Base-by-base conservation (phyloP, 1,140 invertebrate species). In the Drosophila lini region DNA sequence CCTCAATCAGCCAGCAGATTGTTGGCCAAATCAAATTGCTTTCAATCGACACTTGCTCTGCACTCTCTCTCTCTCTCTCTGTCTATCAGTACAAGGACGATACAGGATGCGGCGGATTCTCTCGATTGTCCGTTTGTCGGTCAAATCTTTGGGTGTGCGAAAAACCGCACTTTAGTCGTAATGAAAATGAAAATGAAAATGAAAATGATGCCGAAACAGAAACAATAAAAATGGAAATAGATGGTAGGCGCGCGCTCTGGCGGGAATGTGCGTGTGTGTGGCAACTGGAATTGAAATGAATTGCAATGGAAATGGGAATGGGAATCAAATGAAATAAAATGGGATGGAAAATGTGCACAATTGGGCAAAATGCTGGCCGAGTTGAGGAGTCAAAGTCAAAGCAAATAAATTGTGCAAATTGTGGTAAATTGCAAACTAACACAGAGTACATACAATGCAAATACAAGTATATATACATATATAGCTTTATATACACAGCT, bases 331-430 rank as follows among this genome's bases (percentile, higher is more conserved):
- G 22, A 60, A 42, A 42, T 50, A 52, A 60, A 77, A 78, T 73
- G 40, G 32, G 13, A 16, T 74, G 41, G 28, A 65, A 62, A 45
- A 55, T 55, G 34, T 53, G 50, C 50, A 53, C 32, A 53, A 53
- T 53, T 52, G 31, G 50, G 50, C n/a, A 52, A 52, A 52, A 52
- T 52, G 42, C 42, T 55, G 42, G 53, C 50, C 31, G 22, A 76
- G 83, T 86, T 86, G 80, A 82, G 76, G 65, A 88, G 76, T 86
- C 83, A 77, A 77, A 76, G 73, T 52, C 61, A 88, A 78, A 77
- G 73, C 44, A 77, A 86, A 86, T 86, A 82, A 86, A 88, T 86
- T 88, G 80, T 60, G 52, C 69, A 88, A 86, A 88, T 82, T 82
- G 65, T 62, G 61, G 65, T 64, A 71, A 82, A 71, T 65, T 81